Evolutionary conservation across 2,113 vertebrate genomes (phyloP), one percentile per base, ranked within the genome.

Genomic region (Columba livia): DNA sequence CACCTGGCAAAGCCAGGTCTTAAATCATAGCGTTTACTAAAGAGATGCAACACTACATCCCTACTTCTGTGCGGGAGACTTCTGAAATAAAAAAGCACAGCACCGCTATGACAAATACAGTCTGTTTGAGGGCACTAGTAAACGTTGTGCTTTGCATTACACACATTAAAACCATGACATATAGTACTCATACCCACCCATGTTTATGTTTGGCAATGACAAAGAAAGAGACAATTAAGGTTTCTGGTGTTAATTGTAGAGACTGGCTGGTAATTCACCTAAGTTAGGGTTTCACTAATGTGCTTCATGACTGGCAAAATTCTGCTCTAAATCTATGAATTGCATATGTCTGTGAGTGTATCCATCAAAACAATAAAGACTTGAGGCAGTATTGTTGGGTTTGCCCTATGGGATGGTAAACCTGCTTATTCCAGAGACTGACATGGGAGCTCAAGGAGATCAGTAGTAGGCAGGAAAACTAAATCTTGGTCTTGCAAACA

Each of bases 121-220:
- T 2, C 11, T 28, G 26, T 32, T 65, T 65, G 56, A 75, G 23
- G 0, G 0, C 0, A 7, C 11, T 72, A 28, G 9, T 61, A 42
- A 83, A 58, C 16, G 9, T 48, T 29, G 12, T 62, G 6, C 9
- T 78, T 81, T 85, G 23, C 12, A 28, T 67, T 29, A 15, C n/a
- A 29, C 2, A 2, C 28, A 7, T 25, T 67, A 40, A 87, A 82
- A 15, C 32, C 16, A 12, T 88, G 65, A 56, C 11, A 18, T 44
- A 13, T 4, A 29, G 10, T 89, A 53, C 31, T 66, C 6, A 10
- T n/a, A 24, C 9, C 23, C 36, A 58, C 15, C 4, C 9, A 15
- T 53, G n/a, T 56, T 70, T 82, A 28, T 31, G 17, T 53, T 15
- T 75, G 21, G 24, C 72, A 40, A 57, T 5, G 18, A 61, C n/a